Percentiles rank a stretch among this genome's conserved stretches.
phyloP scores from a whole-genome alignment of 2,113 vertebrate genomes.

The Murina feae region DNA sequence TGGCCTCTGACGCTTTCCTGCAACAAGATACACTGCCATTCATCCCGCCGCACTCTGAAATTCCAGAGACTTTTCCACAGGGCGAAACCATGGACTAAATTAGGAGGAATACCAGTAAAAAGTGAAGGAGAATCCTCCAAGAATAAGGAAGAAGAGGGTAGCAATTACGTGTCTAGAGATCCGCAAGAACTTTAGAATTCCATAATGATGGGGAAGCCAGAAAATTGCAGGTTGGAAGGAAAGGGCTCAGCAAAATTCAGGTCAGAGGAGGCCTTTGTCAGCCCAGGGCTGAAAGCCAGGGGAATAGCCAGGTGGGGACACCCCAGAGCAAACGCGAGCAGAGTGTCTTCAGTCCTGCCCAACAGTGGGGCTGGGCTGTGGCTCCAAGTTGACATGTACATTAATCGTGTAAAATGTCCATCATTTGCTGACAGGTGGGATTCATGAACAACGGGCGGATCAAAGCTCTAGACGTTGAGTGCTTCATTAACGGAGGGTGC shows the following conservation, averaged over 20 bases:
- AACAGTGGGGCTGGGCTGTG: background rate
- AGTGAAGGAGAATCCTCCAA: background rate
- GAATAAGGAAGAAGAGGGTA: background rate
- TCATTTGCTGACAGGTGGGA: slow-evolving; percentile 84
- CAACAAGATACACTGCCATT: background rate
- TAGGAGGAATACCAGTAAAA: background rate
- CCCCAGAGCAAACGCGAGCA: background rate
- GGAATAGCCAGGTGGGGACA: rapidly evolving
- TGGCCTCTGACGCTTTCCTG: background rate
- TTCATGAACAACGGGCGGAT: slow-evolving; percentile 89
- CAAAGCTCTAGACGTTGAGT: slow-evolving; percentile 83
- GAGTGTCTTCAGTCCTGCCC: background rate
- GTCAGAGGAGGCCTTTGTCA: background rate
- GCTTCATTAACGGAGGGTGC: slow-evolving; percentile 87
- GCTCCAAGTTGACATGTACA: background rate
- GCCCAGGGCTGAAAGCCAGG: background rate
- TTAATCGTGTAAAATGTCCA: background rate
- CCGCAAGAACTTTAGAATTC: background rate
- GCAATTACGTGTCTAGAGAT: background rate
- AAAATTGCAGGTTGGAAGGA: background rate
- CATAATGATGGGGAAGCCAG: background rate
- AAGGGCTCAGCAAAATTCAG: background rate
- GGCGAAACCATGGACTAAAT: background rate
- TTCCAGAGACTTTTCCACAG: background rate
- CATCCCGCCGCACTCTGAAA: background rate